phyloP scores from a whole-genome alignment of 2,113 vertebrate genomes.

The Varanus salvator region DNA sequence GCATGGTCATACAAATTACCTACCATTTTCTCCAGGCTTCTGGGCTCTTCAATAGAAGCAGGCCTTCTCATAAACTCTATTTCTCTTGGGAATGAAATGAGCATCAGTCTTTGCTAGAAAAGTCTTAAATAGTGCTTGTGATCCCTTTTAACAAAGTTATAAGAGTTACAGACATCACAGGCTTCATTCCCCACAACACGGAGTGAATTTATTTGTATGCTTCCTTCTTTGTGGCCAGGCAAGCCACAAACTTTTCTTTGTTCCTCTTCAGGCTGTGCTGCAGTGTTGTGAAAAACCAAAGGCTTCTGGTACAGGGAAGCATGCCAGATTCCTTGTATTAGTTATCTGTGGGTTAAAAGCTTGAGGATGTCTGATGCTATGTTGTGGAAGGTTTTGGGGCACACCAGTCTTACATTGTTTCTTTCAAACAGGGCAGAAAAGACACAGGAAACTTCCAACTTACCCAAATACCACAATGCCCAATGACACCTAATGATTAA shows the following conservation, averaged over 20 bases:
- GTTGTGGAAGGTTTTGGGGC: not conserved
- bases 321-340: not conserved
- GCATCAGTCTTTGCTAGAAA: not conserved
- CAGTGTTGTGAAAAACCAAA: not conserved
- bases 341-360: not conserved
- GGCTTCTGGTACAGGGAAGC: not conserved
- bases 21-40: not conserved
- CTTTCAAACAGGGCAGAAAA: not conserved
- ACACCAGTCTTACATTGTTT: not conserved
- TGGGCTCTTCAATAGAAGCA: not conserved
- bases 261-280: not conserved
- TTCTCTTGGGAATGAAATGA: not conserved
- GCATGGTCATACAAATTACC: not conserved
- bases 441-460: not conserved
- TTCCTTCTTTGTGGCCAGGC: not conserved
- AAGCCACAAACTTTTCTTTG: not conserved
- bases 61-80: not conserved
- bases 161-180: not conserved
- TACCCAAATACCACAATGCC: not conserved
- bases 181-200: not conserved
- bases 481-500: not conserved
- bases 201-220: not conserved
- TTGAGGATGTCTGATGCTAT: no score
- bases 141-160: not conserved
- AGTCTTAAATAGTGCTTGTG: not conserved